These are phyloP conservation scores for Dynastes hyllus DNA, from an alignment of 2,888 invertebrate species.

Conservation along the genomic window DNA sequence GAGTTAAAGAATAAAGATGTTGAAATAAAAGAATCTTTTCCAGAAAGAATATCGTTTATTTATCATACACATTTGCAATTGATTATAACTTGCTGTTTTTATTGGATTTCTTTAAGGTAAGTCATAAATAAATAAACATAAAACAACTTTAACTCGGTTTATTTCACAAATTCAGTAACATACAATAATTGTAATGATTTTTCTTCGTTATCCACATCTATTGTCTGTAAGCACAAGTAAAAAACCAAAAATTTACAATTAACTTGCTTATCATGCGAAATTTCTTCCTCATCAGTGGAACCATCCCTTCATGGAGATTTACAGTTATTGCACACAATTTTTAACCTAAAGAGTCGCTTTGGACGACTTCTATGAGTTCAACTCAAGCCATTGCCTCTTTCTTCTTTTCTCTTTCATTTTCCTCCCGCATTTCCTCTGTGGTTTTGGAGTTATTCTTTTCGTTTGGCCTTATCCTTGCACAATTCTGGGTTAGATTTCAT, in stretches of 20 bases:
- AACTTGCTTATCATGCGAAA: too few relatives aligned
- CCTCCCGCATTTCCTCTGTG: neutral
- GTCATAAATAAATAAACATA: too few relatives aligned
- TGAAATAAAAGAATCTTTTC: too few relatives aligned
- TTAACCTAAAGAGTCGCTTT: neutral
- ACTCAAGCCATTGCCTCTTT: neutral
- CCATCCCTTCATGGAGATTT: too few relatives aligned
- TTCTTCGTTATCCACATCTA: neutral
- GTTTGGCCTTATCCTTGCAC: neutral
- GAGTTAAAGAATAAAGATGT: too few relatives aligned
- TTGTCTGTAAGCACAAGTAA: neutral
- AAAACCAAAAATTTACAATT: neutral
- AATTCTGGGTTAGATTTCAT: constrained; percentile 26
- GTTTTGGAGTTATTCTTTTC: neutral
- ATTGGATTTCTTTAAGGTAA: too few relatives aligned
- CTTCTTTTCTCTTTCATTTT: neutral
- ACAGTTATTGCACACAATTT: neutral
- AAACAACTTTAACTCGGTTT: neutral
- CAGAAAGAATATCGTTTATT: too few relatives aligned
- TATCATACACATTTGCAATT: too few relatives aligned
- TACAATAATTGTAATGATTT: neutral
- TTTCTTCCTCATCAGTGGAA: too few relatives aligned
- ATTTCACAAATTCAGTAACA: neutral
- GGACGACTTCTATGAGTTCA: too few relatives aligned
- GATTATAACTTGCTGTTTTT: too few relatives aligned